Evolutionary conservation across 2,888 invertebrate genomes (phyloP).

Genomic region (Lacanobia wlatinum): DNA sequence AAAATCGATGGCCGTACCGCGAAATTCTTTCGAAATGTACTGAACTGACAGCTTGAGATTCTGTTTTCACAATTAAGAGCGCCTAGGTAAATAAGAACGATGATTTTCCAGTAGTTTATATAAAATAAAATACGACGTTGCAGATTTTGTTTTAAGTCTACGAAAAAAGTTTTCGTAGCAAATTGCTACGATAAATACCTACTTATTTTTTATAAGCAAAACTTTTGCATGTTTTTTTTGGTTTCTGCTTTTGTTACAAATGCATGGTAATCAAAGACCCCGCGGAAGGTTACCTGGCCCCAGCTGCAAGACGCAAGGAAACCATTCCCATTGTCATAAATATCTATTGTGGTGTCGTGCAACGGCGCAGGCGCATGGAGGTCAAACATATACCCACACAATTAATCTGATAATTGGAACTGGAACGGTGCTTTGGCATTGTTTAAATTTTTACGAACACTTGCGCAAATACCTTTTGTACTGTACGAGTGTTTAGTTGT

Average conservation of each 20-base stretch:
- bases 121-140: slow-evolving; percentile 1
- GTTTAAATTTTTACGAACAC: slow-evolving; percentile 65
- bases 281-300: slow-evolving; percentile 64
- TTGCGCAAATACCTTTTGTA: slow-evolving; percentile 55
- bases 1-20: slow-evolving; percentile 81
- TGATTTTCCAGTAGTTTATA: slow-evolving; percentile 4
- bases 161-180: slow-evolving; percentile 24
- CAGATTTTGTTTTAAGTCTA: slow-evolving; percentile 3
- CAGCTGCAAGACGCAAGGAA: slow-evolving; percentile 75
- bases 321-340: slow-evolving; percentile 81
- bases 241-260: neutral
- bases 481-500: slow-evolving; percentile 8
- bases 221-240: neutral
- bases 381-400: slow-evolving; percentile 81
- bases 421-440: slow-evolving; percentile 78
- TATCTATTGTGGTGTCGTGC: slow-evolving; percentile 80
- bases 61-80: slow-evolving; percentile 50
- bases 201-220: no score
- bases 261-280: slow-evolving; percentile 51
- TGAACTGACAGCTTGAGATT: slow-evolving; percentile 56
- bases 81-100: slow-evolving; percentile 17
- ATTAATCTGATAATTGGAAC: slow-evolving; percentile 80
- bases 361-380: slow-evolving; percentile 77
- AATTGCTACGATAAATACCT: slow-evolving; percentile 11
- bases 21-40: slow-evolving; percentile 80